phyloP scores from a whole-genome alignment of 2,113 vertebrate genomes.

The Sakesphorus luctuosus region DNA sequence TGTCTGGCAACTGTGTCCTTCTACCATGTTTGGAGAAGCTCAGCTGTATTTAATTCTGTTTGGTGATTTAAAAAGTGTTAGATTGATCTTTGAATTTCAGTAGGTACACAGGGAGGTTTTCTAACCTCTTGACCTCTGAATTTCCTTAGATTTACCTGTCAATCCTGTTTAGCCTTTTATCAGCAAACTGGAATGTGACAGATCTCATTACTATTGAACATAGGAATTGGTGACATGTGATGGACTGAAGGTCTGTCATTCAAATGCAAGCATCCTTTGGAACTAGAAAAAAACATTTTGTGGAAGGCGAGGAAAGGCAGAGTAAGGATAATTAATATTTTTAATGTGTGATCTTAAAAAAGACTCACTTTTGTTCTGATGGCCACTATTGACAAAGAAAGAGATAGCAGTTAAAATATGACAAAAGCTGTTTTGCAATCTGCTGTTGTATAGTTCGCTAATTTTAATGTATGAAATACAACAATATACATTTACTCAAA shows the following conservation, averaged over 20 bases:
- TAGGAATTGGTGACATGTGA: neutral
- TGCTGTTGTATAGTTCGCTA: neutral
- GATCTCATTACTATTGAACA: neutral
- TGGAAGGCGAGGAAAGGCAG: fast-evolving
- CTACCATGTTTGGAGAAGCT: neutral
- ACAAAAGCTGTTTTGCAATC: neutral
- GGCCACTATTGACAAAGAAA: neutral
- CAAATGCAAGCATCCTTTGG: neutral
- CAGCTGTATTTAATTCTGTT: neutral
- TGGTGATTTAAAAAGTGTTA: neutral
- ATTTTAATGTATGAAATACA: neutral
- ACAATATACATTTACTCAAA: neutral
- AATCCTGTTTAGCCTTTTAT: neutral
- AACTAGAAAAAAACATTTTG: neutral
- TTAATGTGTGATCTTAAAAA: neutral
- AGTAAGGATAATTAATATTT: neutral
- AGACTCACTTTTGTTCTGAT: neutral
- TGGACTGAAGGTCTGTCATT: fast-evolving
- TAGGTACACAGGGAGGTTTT: neutral
- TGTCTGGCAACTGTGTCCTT: neutral
- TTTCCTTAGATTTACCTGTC: neutral
- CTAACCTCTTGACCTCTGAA: neutral
- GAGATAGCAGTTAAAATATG: neutral
- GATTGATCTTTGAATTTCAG: neutral
- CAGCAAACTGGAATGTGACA: neutral